A percentile compares a stretch with the other conserved stretches of the same genome.
Evolutionary conservation across 2,797 vertebrate genomes (phyloP).

Genomic region (Esox masquinongy): DNA sequence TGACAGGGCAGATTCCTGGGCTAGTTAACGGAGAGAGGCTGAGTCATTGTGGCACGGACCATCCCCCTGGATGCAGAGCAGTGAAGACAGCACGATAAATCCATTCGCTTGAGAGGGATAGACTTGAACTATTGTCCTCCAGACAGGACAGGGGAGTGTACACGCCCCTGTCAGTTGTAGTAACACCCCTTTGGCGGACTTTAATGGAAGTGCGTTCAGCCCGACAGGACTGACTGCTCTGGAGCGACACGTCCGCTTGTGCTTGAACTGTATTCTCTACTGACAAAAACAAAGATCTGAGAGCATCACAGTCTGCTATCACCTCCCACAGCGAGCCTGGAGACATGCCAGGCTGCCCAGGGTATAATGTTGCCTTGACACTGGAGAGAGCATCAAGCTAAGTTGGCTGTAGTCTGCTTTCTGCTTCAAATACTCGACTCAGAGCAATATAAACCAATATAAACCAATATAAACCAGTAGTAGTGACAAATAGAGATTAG

Average conservation of each 20-base stretch:
- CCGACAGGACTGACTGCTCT: not conserved
- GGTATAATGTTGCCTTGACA: too few relatives aligned
- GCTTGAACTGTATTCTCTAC: not conserved
- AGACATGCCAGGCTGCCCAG: too few relatives aligned
- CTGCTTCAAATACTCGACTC: too few relatives aligned
- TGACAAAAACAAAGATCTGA: not conserved
- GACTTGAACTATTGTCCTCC: not conserved
- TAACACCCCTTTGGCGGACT: not conserved
- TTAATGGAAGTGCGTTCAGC: not conserved
- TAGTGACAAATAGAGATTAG: too few relatives aligned
- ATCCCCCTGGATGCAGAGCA: too few relatives aligned
- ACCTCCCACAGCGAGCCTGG: too few relatives aligned
- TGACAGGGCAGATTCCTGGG: conserved; percentile 64
- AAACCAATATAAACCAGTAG: too few relatives aligned
- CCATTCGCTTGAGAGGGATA: conserved; percentile 20
- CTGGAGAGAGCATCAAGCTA: too few relatives aligned
- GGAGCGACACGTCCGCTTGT: too few relatives aligned
- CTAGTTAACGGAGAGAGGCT: conserved; percentile 1
- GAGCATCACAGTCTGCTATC: too few relatives aligned
- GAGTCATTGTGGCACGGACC: conserved; percentile 20
- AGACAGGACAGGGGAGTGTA: not conserved
- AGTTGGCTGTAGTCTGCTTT: too few relatives aligned
- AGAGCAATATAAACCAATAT: too few relatives aligned
- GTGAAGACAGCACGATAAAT: conserved; percentile 13
- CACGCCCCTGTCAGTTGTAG: not conserved